Conservation (phyloP, 1,140 invertebrate species). For the Aphis craccivora region DNA sequence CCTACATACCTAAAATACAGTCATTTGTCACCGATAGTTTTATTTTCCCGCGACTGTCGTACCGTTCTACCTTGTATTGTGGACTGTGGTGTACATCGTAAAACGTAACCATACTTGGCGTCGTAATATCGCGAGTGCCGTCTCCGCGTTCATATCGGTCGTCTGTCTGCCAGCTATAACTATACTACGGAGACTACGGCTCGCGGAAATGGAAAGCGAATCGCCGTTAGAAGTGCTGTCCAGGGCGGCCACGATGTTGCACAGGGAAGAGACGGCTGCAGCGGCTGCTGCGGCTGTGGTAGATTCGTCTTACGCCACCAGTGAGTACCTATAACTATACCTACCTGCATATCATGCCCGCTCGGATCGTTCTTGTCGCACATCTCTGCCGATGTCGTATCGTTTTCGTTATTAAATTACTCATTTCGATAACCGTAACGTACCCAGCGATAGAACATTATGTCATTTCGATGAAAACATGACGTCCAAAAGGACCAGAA, state of each 20-base stretch:
- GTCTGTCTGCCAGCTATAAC: not conserved
- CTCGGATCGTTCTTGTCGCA: not conserved
- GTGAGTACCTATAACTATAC: conserved; percentile 73
- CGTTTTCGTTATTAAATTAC: not conserved
- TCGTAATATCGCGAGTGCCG: not conserved
- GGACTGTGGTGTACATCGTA: no score
- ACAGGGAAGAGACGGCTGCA: conserved; percentile 64
- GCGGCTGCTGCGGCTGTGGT: not conserved
- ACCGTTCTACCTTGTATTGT: not conserved
- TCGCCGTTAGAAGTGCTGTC: conserved; percentile 87
- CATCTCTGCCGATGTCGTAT: not conserved
- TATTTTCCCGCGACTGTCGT: not conserved
- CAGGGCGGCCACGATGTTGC: conserved; percentile 89
- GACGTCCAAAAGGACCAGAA: not conserved
- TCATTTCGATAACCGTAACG: no score
- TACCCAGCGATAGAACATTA: not conserved
- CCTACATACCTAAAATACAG: no score
- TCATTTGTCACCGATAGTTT: not conserved
- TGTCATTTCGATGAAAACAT: not conserved
- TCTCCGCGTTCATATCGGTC: not conserved
- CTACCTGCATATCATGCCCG: not conserved
- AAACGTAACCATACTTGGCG: not conserved
- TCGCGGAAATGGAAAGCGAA: conserved; percentile 66
- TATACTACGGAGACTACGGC: not conserved
- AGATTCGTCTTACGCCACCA: conserved; percentile 75